Conservation (phyloP, 2,113 vertebrate genomes). For the Gyps fulvus region DNA sequence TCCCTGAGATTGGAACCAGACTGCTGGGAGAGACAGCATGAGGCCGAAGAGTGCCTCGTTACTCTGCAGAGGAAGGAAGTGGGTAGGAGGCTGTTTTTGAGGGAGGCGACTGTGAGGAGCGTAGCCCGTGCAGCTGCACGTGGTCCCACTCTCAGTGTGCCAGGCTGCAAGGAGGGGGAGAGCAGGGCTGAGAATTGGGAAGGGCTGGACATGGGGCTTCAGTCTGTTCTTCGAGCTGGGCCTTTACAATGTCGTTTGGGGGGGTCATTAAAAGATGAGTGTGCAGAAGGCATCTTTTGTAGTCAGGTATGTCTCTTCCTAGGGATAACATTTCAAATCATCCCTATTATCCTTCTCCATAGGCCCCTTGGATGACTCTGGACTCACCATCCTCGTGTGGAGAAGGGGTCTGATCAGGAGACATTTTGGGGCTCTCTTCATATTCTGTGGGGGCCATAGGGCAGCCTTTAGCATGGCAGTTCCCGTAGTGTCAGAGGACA, state of each 20-base stretch:
- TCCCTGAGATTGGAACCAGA: conserved; percentile 1
- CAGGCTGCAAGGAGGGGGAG: not conserved
- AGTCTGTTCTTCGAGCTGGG: not conserved
- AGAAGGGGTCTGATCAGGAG: not conserved
- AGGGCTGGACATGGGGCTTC: not conserved
- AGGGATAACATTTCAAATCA: not conserved
- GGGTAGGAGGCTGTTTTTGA: conserved; percentile 20
- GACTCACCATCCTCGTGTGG: not conserved
- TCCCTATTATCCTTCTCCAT: not conserved
- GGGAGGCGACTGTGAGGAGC: not conserved
- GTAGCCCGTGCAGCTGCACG: not conserved
- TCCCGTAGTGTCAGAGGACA: not conserved
- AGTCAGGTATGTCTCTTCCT: not conserved
- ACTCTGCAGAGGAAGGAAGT: conserved; percentile 31
- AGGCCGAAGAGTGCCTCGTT: not conserved
- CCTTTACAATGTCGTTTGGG: not conserved
- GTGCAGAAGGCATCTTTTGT: not conserved
- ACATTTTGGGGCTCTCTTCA: not conserved
- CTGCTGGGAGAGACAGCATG: not conserved
- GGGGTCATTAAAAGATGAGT: not conserved
- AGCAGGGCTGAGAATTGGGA: not conserved
- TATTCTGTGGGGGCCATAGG: not conserved
- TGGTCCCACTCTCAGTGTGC: not conserved
- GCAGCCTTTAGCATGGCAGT: not conserved
- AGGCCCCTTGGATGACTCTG: not conserved